Evolutionary conservation across 2,888 invertebrate genomes (phyloP).

Genomic region (Drosophila quinaria): DNA sequence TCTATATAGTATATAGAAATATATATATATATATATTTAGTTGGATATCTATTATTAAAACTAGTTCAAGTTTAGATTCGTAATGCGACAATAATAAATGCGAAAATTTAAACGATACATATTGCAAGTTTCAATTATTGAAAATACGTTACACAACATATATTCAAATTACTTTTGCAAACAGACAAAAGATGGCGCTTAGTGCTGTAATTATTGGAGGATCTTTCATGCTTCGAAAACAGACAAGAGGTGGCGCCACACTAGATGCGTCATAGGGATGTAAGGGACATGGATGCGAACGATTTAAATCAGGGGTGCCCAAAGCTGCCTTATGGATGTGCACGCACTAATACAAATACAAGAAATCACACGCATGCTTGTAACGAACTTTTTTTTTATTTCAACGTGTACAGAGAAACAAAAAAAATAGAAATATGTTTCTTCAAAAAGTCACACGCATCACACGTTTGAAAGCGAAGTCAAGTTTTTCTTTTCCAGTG

Average conservation of each 20-base stretch:
- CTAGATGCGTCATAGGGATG: too few relatives aligned
- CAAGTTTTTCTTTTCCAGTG: too few relatives aligned
- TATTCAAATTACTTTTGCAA: neutral
- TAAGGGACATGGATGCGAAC: too few relatives aligned
- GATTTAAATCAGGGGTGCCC: too few relatives aligned
- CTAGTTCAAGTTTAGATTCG: constrained; percentile 78
- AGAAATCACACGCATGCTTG: too few relatives aligned
- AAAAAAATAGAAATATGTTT: too few relatives aligned
- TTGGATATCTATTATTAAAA: constrained; percentile 52
- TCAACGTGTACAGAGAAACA: too few relatives aligned
- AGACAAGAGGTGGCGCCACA: neutral
- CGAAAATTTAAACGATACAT: constrained; percentile 59
- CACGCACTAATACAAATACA: too few relatives aligned
- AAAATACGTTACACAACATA: neutral
- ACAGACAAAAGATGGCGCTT: neutral
- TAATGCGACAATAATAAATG: constrained; percentile 81
- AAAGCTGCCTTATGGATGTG: too few relatives aligned
- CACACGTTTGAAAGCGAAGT: too few relatives aligned
- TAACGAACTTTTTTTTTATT: too few relatives aligned
- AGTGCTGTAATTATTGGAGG: neutral
- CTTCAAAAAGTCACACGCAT: too few relatives aligned
- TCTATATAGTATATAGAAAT: constrained; percentile 58
- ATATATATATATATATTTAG: constrained; percentile 61
- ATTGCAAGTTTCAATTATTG: neutral
- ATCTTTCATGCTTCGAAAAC: neutral